Base-by-base conservation (phyloP, 1,140 invertebrate species). In the Rhynchophorus ferrugineus region DNA sequence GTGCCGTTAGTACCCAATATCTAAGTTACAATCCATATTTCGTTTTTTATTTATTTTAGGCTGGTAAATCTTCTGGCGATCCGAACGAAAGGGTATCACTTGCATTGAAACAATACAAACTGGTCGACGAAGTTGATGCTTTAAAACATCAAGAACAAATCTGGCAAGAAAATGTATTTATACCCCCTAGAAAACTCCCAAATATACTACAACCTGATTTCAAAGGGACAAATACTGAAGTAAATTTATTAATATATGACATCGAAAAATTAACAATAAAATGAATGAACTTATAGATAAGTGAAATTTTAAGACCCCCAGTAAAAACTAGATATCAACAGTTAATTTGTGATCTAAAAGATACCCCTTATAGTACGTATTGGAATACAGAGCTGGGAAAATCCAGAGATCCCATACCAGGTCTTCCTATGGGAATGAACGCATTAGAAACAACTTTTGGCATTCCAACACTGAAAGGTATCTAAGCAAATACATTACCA, bases 341-440 rank as follows among this genome's bases (percentile, higher is more conserved):
- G 8, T 56, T 78, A 2, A 69, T 73, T 38, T 64, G 68, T 14
- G 73, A 78, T 50, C 62, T 78, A 3, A 74, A 72, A 58, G 71
- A 75, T 42, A 75, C 75, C 0, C 47, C 69, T 3, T 76, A 74
- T 58, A 29, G 61, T 7, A 75, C 73, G 3, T 76, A 73, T 49
- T 78, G 76, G 76, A 71, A 69, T 47, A 69, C 69, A 53, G 54
- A 65, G 33, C 46, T 76, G 14, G 75, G 74, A 6, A 62, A 64
- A 58, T 42, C 58, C 1, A 60, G 60, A 45, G 75, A 77, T 65
- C 62, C 67, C 13, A 64, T 68, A 16, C 71, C 72, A 20, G 72
- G 73, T 62, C 56, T 78, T 34, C 75, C 76, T 9, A 64, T 67
- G 49, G 73, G 71, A 39, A 69, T 76, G 59, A 69, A 75, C 59